Evolutionary conservation across 1,140 invertebrate species (phyloP), one percentile per base, ranked within the genome.

Genomic region (Lordiphosa stackelbergi): DNA sequence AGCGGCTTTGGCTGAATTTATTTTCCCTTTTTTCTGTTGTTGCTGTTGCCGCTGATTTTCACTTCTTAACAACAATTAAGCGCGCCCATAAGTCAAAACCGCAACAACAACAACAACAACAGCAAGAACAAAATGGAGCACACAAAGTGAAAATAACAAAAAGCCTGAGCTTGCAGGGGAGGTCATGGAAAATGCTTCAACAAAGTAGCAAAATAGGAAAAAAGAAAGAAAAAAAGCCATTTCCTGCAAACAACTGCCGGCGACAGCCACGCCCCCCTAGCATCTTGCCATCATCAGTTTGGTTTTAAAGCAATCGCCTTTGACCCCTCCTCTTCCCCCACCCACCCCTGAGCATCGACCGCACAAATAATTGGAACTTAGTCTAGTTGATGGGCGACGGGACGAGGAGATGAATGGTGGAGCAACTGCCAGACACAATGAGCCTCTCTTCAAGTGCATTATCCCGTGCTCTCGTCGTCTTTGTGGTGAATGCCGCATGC

Each of bases 21-120:
- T 81, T 83, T 70, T 69, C 56, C 55, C 46, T 83, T 75, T 79
- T 38, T 57, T 28, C 11, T 36, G 48, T 28, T 36, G 53, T 12
- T 63, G 36, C 12, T 54, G 38, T 57, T 70, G 60, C 57, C 63
- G 75, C 61, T 81, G 71, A 75, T 83, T 81, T 81, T 83, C 59
- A 83, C 77, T 83, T 83, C 77, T 77, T 81, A 83, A 83, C 77
- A 83, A 81, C 77, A 81, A 81, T 81, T 83, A 81, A 81, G 68
- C 54, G 72, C 77, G 64, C 73, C 75, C 72, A 83, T 77, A 81
- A 81, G 77, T 81, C 72, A 81, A 83, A 83, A 77, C 77, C 77
- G 54, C 77, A 77, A 53, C 66, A 75, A 71, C 73, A n/a, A n/a
- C n/a, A n/a, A n/a, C n/a, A 75, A 66, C 73, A 69, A 54, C 36